These are phyloP conservation scores for Drosophila trichaetosa DNA, from an alignment of 2,888 invertebrate species.

Conservation along the genomic window DNA sequence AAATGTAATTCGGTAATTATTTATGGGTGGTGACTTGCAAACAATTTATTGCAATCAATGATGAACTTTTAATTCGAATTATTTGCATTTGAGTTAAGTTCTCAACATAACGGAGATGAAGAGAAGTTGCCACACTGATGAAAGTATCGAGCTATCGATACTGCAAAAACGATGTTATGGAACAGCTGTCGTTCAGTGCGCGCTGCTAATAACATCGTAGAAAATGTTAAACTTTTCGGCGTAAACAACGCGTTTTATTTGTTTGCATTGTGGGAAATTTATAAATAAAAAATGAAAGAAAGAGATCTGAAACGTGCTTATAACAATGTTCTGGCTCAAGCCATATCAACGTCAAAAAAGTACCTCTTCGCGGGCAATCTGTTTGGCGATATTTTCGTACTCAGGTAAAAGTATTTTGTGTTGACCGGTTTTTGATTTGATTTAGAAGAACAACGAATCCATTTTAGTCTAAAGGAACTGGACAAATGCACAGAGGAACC, in stretches of 20 bases:
- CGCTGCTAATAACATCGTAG: not conserved
- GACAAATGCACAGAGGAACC: conserved; percentile 76
- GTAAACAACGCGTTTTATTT: conserved; percentile 31
- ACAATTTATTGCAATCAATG: not conserved
- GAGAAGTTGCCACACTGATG: conserved; percentile 25
- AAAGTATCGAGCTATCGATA: conserved; percentile 19
- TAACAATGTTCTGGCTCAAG: conserved; percentile 92
- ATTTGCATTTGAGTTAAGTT: conserved; percentile 1
- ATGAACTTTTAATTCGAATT: conserved; percentile 2
- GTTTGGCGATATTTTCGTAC: conserved; percentile 92
- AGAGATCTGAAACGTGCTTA: conserved; percentile 86
- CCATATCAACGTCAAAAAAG: conserved; percentile 93
- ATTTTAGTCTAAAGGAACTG: conserved; percentile 77
- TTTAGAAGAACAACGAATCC: not conserved
- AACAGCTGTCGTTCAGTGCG: conserved; percentile 1
- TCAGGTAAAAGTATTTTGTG: conserved; percentile 62
- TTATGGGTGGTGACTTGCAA: not conserved
- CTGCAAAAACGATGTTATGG: not conserved
- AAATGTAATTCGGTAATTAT: conserved; percentile 10
- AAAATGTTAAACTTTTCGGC: conserved; percentile 15
- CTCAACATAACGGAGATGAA: not conserved
- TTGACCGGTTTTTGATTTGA: not conserved
- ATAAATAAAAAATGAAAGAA: conserved; percentile 63
- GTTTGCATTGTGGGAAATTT: conserved; percentile 5
- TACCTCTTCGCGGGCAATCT: conserved; percentile 93